These are phyloP conservation scores for Taeniopygia guttata DNA, from an alignment of 2,797 vertebrate genomes.

Conservation along the genomic window DNA sequence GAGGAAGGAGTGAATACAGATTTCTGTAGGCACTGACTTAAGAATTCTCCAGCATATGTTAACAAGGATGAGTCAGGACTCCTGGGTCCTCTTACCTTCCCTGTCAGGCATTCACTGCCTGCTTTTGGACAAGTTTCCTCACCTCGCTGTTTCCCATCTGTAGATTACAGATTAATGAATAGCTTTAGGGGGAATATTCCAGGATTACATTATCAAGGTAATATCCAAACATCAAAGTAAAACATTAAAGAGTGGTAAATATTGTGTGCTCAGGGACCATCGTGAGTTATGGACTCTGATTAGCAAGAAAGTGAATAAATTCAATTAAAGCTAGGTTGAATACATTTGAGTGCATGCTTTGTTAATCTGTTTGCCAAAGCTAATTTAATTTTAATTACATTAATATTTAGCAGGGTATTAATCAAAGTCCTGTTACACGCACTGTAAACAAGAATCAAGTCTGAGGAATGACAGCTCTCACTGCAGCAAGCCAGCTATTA, in stretches of 20 bases:
- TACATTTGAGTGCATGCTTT: slow-evolving; percentile 54
- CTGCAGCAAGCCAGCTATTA: slow-evolving; percentile 41
- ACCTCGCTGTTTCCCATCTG: slow-evolving; percentile 33
- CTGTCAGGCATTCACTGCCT: background rate
- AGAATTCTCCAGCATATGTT: slow-evolving; percentile 46
- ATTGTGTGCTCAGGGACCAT: background rate
- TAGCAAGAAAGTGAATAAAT: slow-evolving; percentile 62
- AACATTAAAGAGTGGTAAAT: slow-evolving; percentile 37
- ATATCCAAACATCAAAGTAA: background rate
- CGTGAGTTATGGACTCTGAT: slow-evolving; percentile 41
- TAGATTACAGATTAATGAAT: slow-evolving; percentile 34
- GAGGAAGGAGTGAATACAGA: slow-evolving; percentile 27
- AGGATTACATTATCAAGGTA: background rate
- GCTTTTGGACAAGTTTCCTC: slow-evolving; percentile 29
- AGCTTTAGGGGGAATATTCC: slow-evolving; percentile 32
- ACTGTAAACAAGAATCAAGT: slow-evolving; percentile 26
- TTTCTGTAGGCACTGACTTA: slow-evolving; percentile 48
- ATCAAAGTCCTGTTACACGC: slow-evolving; percentile 33
- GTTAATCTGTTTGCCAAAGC: slow-evolving; percentile 69
- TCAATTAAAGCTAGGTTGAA: slow-evolving; percentile 54
- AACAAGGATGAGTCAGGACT: slow-evolving; percentile 52
- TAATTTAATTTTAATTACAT: slow-evolving; percentile 70
- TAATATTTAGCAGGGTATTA: slow-evolving; percentile 57
- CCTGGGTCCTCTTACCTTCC: slow-evolving; percentile 48
- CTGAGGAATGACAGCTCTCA: slow-evolving; percentile 13